phyloP scores from a whole-genome alignment of 2,888 invertebrate genomes.

The Eilema caniola region DNA sequence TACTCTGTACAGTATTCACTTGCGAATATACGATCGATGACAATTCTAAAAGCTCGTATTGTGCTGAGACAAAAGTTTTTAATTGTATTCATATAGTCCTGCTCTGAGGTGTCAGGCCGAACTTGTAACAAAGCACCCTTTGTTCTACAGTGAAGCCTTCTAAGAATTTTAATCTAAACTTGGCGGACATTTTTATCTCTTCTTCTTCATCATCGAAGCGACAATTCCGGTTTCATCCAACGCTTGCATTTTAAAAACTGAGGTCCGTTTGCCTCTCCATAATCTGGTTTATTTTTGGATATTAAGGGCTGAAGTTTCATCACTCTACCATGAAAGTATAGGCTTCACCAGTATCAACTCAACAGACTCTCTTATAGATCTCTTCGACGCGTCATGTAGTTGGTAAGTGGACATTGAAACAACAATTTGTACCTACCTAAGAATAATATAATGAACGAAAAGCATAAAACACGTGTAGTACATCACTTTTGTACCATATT shows the following conservation, averaged over 20 bases:
- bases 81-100: neutral
- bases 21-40: neutral
- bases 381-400: no score
- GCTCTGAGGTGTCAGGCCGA: neutral
- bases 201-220: neutral
- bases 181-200: neutral
- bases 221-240: neutral
- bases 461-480: no score
- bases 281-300: neutral
- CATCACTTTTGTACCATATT: no score
- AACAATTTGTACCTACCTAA: no score
- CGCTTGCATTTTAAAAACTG: neutral
- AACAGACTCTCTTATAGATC: no score
- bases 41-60: neutral
- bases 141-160: neutral
- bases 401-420: no score
- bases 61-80: neutral
- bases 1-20: neutral
- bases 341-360: no score
- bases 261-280: neutral
- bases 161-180: neutral
- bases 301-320: no score
- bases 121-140: neutral
- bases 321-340: no score
- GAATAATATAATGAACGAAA: no score